Evolutionary conservation across 1,140 invertebrate genomes (phyloP).

Genomic region (Lucilia cuprina): DNA sequence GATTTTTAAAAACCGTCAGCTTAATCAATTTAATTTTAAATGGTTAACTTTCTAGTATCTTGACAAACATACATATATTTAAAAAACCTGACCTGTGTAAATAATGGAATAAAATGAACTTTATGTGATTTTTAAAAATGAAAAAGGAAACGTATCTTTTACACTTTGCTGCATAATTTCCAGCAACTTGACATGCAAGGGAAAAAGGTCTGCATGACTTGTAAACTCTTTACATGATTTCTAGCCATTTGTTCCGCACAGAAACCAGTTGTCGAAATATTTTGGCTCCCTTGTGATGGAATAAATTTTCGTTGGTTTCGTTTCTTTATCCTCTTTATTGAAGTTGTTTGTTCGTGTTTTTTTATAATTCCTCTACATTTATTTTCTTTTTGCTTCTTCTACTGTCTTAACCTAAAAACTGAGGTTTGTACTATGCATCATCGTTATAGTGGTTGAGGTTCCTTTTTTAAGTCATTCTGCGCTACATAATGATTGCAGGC

Average conservation of each 20-base stretch:
- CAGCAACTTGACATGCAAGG: constrained; percentile 1
- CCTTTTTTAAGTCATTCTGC: neutral
- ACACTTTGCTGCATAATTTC: constrained; percentile 12
- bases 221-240: constrained; percentile 7
- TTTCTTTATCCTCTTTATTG: neutral
- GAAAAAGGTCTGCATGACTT: constrained; percentile 9
- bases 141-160: neutral
- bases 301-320: constrained; percentile 5
- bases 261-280: neutral
- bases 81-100: too few species aligned
- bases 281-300: constrained; percentile 5
- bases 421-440: constrained; percentile 2
- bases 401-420: neutral
- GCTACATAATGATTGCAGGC: too few species aligned
- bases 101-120: too few species aligned
- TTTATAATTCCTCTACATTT: neutral
- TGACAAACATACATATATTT: too few species aligned
- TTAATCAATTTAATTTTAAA: too few species aligned
- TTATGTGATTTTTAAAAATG: neutral
- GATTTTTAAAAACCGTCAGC: too few species aligned
- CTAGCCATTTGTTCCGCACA: neutral
- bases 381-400: neutral
- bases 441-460: neutral
- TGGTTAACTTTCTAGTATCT: too few species aligned
- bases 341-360: neutral